Evolutionary conservation across 2,888 invertebrate genomes (phyloP), one percentile per base, ranked within the genome.

Genomic region (Netelia inedita): DNA sequence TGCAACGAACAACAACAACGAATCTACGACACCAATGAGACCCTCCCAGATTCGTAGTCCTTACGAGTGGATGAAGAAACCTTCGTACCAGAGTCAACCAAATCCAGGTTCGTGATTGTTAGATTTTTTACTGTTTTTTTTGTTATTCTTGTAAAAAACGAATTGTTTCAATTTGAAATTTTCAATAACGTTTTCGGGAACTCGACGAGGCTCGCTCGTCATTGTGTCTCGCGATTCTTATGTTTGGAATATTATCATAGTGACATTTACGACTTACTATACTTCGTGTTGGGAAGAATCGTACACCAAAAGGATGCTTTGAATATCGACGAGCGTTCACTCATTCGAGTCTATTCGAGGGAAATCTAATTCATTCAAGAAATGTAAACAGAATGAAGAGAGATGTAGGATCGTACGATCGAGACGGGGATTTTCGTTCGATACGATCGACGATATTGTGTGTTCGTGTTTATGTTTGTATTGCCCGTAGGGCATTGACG

Each of bases 51-150:
- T 96, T 21, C 95, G 97, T 61, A 97, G 97, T 87, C 97, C 98
- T 0, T 98, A 96, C 93, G 98, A 98, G 90, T 98, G 98, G 98
- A 98, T 98, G 96, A 98, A 97, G 94, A 98, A 97, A 93, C 96
- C 97, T 0, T 96, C 97, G 73, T 98, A 98, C 94, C 97, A 97
- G 91, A 96, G 95, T 87, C 97, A 97, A 92, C 97, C 97, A 1
- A 97, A 97, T 94, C 97, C 98, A 94, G 98, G 98, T 98, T 94
- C 94, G 94, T 93, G 9, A 11, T 21, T 43, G 21, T 6, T 2
- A 10, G 69, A 63, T 41, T 57, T 19, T 28, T 43, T n/a, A 53
- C 23, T 46, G 35, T 66, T 43, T 59, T 71, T 23, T 19, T 53
- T 72, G 41, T 19, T 53, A 43, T 28, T 68, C 57, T 76, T 43